phyloP scores from a whole-genome alignment of 1,140 invertebrate species.

The Centruroides sculpturatus region DNA sequence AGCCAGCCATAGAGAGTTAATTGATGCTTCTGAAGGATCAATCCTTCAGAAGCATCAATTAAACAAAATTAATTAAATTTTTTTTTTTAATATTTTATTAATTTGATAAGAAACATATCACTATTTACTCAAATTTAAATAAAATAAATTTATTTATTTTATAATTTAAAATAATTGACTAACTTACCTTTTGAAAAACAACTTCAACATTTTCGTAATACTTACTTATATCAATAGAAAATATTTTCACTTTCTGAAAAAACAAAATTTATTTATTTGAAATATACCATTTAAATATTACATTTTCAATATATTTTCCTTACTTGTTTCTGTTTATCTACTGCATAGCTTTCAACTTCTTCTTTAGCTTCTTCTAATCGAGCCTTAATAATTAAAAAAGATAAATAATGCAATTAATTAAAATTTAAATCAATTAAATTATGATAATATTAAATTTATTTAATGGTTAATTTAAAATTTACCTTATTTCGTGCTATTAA shows the following conservation, averaged over 20 bases:
- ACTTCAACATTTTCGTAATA: constrained; percentile 45
- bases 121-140: background rate
- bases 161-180: constrained; percentile 16
- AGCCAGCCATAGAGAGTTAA: too few relatives aligned
- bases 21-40: too few relatives aligned
- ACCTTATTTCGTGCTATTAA: constrained; percentile 65
- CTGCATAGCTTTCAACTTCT: constrained; percentile 34
- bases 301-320: background rate
- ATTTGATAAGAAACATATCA: too few relatives aligned
- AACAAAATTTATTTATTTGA: background rate
- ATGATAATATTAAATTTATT: too few relatives aligned
- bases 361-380: constrained; percentile 44
- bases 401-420: too few relatives aligned
- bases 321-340: constrained; percentile 30
- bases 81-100: too few relatives aligned
- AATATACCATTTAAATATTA: too few relatives aligned
- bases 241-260: constrained; percentile 6
- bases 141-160: background rate
- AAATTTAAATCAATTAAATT: too few relatives aligned
- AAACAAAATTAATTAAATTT: too few relatives aligned
- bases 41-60: too few relatives aligned
- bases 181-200: constrained; percentile 34
- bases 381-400: background rate
- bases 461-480: too few relatives aligned
- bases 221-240: constrained; percentile 49